Evolutionary conservation across 2,797 vertebrate species (phyloP), one percentile per base, ranked within the genome.

Genomic region (Pseudotriccus pelzelni): DNA sequence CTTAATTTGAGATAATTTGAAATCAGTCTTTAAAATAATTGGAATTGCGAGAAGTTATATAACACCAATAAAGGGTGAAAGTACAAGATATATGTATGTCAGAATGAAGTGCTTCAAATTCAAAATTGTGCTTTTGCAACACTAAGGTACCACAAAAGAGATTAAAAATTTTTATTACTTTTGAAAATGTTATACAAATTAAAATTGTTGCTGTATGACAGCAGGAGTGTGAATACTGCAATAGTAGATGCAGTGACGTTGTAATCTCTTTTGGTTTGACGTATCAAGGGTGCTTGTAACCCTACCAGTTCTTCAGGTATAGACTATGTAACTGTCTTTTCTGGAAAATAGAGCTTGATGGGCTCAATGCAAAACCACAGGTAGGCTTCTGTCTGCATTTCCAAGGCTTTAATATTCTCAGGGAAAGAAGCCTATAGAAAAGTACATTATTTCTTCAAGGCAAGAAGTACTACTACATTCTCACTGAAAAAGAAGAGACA

Each of bases 31-130:
- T 20, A 6, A 82, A 77, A 59, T 77, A 67, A 60, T 12, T 76
- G 8, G 5, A 46, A 60, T 39, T 82, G 7, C 74, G 28, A 83
- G 34, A 82, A 91, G 32, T 41, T 66, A 55, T 74, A 55, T 46
- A 34, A 43, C 23, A 47, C 18, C 5, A 11, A 27, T 43, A 82
- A 68, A 68, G n/a, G 20, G 10, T n/a, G 2, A 20, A 69, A 28
- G 30, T 36, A 28, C 0, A 0, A 69, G 37, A 36, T 14, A 39
- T 9, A 19, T 0, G 0, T 15, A 10, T 49, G 41, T 58, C 16
- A 94, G 77, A 90, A 11, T 24, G 30, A 81, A 68, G 15, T 15
- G 4, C 9, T 79, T 90, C 59, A 82, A 84, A 73, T 59, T 21
- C 7, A 77, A 55, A 63, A 74, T 37, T 56, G 7, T 70, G 39